Conservation (phyloP, 2,888 invertebrate genomes). For the Mantis religiosa region DNA sequence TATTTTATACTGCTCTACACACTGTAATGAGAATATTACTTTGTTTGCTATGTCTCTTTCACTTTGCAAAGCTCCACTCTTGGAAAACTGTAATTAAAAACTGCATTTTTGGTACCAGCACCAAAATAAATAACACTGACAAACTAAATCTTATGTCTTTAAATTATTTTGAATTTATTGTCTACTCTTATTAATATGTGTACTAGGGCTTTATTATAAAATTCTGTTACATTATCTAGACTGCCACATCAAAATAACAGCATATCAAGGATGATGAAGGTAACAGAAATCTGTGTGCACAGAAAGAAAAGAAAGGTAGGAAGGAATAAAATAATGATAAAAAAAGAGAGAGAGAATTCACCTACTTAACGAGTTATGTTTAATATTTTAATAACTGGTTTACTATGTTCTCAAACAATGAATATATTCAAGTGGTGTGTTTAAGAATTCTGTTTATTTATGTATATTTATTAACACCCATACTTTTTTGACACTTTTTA, state of each 20-base stretch:
- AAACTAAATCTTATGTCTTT: not conserved
- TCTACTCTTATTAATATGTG: not conserved
- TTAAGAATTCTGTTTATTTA: slow-evolving; percentile 34
- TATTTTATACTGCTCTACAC: not conserved
- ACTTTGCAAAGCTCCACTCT: not conserved
- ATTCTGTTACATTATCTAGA: not conserved
- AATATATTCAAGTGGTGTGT: slow-evolving; percentile 30
- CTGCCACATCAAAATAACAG: not conserved
- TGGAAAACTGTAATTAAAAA: not conserved
- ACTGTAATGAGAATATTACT: not conserved
- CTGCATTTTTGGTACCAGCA: not conserved
- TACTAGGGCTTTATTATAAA: not conserved
- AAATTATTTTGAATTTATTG: slow-evolving; percentile 6
- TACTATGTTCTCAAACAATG: slow-evolving; percentile 30
- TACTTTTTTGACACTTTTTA: slow-evolving; percentile 32
- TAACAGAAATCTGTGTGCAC: not conserved
- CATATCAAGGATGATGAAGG: slow-evolving; percentile 1
- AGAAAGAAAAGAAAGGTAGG: not conserved
- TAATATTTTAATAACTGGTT: slow-evolving; percentile 31
- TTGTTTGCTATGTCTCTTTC: not conserved
- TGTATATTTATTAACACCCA: slow-evolving; percentile 33
- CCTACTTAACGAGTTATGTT: slow-evolving; percentile 20
- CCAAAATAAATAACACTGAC: not conserved
- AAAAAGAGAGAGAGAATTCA: not conserved
- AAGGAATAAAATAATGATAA: not conserved